Conservation (phyloP, 2,113 vertebrate species). For the Rhynchomys soricoides region DNA sequence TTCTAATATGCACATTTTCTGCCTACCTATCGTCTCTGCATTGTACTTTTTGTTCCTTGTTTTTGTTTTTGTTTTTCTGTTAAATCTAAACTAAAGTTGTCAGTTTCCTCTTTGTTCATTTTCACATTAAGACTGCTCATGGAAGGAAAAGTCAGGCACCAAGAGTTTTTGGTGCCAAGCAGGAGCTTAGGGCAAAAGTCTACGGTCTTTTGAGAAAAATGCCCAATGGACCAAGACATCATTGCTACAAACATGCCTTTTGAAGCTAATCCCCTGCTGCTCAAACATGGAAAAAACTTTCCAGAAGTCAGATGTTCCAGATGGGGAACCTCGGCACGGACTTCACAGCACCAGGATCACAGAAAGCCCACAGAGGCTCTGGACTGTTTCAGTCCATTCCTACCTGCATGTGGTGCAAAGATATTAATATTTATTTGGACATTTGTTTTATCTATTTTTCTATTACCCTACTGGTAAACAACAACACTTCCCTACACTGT, state of each 20-base stretch:
- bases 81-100: background rate
- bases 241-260: background rate
- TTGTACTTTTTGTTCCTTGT: background rate
- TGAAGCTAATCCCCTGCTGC: constrained; percentile 48
- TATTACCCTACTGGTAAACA: constrained; percentile 30
- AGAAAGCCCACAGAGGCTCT: background rate
- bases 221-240: background rate
- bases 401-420: background rate
- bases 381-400: rapidly evolving
- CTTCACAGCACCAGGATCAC: background rate
- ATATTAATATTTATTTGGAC: constrained; percentile 38
- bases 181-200: background rate
- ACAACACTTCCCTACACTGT: background rate
- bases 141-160: background rate
- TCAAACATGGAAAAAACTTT: background rate
- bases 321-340: background rate
- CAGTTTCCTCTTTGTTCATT: background rate
- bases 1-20: background rate
- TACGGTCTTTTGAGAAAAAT: background rate
- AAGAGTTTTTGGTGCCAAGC: background rate
- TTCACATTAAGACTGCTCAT: too few relatives aligned
- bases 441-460: constrained; percentile 49
- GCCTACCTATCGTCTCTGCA: background rate
- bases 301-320: background rate
- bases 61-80: background rate